Percentiles rank a stretch among this genome's conserved stretches.
phyloP scores from a whole-genome alignment of 2,113 vertebrate genomes.

The Nesoenas mayeri region DNA sequence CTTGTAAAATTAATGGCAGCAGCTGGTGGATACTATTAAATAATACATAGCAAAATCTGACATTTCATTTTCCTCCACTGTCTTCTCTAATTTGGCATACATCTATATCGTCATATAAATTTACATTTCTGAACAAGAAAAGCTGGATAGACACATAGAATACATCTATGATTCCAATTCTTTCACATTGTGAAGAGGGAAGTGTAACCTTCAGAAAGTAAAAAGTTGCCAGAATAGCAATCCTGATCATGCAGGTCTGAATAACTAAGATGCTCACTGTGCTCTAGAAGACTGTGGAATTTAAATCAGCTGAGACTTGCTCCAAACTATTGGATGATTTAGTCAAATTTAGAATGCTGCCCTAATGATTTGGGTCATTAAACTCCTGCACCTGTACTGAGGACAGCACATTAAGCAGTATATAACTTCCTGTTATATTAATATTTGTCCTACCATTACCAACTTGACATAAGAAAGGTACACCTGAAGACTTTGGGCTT shows the following conservation, averaged over 20 bases:
- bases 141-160: not conserved
- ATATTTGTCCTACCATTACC: not conserved
- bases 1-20: not conserved
- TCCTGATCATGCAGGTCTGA: not conserved
- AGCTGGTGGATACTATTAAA: not conserved
- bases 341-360: not conserved
- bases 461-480: not conserved
- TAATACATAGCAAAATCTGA: not conserved
- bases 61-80: not conserved
- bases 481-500: not conserved
- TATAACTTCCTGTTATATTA: not conserved
- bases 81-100: not conserved
- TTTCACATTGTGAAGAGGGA: not conserved
- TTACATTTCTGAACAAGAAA: not conserved
- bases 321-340: not conserved
- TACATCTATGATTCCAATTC: not conserved
- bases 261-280: not conserved
- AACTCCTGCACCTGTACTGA: not conserved
- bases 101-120: not conserved
- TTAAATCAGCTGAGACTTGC: not conserved
- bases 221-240: not conserved
- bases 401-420: constrained; percentile 7
- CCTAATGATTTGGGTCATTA: not conserved
- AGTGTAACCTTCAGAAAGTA: not conserved
- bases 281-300: not conserved